These are phyloP conservation scores for Oreohelix idahoensis DNA, from an alignment of 1,140 invertebrate genomes.

Conservation along the genomic window DNA sequence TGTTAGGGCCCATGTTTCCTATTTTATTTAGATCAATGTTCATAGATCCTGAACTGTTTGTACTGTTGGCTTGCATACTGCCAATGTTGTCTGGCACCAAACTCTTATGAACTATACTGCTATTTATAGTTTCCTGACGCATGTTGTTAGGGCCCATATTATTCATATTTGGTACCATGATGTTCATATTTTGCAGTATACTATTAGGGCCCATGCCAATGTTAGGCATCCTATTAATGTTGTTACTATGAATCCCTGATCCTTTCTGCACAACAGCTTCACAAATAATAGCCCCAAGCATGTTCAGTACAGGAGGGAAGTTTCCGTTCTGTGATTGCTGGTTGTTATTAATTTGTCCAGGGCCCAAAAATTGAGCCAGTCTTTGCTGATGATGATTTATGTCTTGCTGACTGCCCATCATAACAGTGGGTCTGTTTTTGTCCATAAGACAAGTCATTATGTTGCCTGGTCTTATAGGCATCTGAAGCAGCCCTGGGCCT, in stretches of 20 bases:
- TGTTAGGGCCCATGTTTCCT: constrained; percentile 1
- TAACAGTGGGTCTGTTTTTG: constrained; percentile 10
- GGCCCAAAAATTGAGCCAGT: not conserved
- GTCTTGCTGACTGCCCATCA: constrained; percentile 29
- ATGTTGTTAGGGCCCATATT: not conserved
- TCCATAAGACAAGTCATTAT: not conserved
- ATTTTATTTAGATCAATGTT: not conserved
- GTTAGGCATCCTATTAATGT: constrained; percentile 20
- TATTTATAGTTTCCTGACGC: not conserved
- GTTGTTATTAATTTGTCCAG: not conserved
- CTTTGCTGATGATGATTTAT: not conserved
- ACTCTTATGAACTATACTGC: not conserved
- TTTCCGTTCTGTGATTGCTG: not conserved
- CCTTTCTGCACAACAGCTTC: constrained; percentile 37
- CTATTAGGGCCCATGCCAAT: not conserved
- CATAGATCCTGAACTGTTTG: not conserved
- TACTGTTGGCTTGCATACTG: not conserved
- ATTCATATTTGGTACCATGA: not conserved
- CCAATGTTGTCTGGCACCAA: not conserved
- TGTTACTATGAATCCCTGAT: constrained; percentile 31
- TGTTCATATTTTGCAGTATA: not conserved
- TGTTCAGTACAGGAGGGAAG: constrained; percentile 45
- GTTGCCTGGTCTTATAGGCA: not conserved
- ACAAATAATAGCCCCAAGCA: constrained; percentile 44
- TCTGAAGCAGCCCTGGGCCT: constrained; percentile 4